Evolutionary conservation across 2,113 vertebrate genomes (phyloP).

Genomic region (Perca flavescens): DNA sequence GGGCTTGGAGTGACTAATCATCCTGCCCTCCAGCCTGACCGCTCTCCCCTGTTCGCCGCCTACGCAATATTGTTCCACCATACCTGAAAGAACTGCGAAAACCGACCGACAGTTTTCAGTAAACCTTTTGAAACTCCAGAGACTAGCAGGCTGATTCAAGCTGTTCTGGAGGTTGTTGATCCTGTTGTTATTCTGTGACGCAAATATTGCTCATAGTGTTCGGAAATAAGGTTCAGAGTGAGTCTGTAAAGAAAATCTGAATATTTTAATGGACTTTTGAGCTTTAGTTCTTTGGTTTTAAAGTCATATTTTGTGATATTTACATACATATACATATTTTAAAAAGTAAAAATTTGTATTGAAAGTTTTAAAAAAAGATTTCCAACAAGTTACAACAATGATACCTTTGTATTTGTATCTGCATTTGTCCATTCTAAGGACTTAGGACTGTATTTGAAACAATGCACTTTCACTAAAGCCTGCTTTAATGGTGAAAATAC

Average conservation of each 20-base stretch:
- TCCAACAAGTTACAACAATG: too few species aligned
- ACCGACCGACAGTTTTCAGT: constrained; percentile 5
- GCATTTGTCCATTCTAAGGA: too few species aligned
- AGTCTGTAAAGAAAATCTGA: background rate
- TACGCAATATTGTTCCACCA: constrained; percentile 32
- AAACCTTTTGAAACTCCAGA: constrained; percentile 15
- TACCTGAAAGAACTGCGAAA: constrained; percentile 36
- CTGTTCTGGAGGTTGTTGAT: constrained; percentile 24
- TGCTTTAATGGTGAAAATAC: too few species aligned
- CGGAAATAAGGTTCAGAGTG: background rate
- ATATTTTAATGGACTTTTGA: background rate
- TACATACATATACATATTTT: background rate
- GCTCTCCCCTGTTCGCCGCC: constrained; percentile 42
- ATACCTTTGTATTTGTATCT: too few species aligned
- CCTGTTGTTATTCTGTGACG: constrained; percentile 30
- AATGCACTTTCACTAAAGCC: too few species aligned
- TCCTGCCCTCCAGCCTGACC: constrained; percentile 65
- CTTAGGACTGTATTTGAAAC: too few species aligned
- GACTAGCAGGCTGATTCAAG: constrained; percentile 10
- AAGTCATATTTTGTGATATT: background rate
- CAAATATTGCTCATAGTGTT: constrained; percentile 14
- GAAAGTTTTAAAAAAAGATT: background rate
- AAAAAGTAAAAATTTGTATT: background rate
- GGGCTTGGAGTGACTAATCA: constrained; percentile 73
- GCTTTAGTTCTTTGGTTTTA: constrained; percentile 1